These are phyloP conservation scores for Penaeus japonicus DNA, from an alignment of 1,140 invertebrate species.

Conservation along the genomic window DNA sequence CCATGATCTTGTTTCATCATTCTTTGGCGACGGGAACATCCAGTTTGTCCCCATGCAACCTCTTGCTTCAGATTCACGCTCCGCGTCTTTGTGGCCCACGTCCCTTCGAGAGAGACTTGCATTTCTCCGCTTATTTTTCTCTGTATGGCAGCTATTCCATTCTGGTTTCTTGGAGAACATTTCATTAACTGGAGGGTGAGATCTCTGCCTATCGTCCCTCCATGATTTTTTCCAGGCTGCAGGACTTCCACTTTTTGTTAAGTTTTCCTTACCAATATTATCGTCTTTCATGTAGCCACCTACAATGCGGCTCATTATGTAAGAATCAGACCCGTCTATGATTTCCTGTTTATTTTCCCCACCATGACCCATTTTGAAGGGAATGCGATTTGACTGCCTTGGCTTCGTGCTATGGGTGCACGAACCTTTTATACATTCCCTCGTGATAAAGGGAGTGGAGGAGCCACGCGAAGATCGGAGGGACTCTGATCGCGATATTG, in stretches of 20 bases:
- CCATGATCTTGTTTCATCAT: conserved; percentile 22
- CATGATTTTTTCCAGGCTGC: conserved; percentile 1
- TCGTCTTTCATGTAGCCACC: conserved; percentile 16
- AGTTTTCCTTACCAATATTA: background rate
- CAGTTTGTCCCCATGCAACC: background rate
- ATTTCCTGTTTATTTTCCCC: conserved; percentile 25
- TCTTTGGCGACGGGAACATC: background rate
- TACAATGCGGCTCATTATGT: conserved; percentile 21
- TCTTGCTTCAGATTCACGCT: conserved; percentile 1
- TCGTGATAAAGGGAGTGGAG: background rate
- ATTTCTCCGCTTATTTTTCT: conserved; percentile 33
- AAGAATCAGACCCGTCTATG: background rate
- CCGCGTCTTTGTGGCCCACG: background rate
- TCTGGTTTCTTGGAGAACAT: conserved; percentile 33
- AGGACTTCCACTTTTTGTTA: background rate
- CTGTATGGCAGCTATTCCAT: conserved; percentile 6
- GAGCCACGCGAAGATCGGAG: conserved; percentile 29
- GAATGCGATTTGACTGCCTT: background rate
- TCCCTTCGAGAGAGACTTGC: conserved; percentile 1
- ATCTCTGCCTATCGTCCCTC: background rate
- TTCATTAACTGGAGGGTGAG: conserved; percentile 4
- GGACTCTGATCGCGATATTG: background rate
- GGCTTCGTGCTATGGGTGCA: conserved; percentile 29
- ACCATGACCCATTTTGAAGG: background rate
- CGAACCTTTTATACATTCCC: conserved; percentile 30